Percentiles rank a stretch among this genome's conserved stretches.
These are phyloP conservation scores for Agrochola lychnidis DNA, from an alignment of 2,888 invertebrate species.

Conservation along the genomic window DNA sequence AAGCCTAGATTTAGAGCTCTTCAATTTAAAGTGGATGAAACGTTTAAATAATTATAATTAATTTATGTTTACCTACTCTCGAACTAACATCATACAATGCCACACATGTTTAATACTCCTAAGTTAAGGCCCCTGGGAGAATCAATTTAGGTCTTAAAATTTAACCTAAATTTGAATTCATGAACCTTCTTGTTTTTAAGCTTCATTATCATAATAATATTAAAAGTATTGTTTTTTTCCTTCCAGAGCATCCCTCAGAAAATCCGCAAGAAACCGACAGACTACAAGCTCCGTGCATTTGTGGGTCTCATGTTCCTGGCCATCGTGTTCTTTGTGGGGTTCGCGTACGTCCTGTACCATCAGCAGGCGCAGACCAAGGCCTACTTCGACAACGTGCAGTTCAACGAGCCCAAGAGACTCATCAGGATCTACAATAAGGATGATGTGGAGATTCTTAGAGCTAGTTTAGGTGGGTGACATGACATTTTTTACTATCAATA, in stretches of 20 bases:
- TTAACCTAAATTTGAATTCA: background rate
- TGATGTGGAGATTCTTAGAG: conserved; percentile 93
- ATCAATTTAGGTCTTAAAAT: background rate
- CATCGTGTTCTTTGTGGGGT: conserved; percentile 95
- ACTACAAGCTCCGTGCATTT: conserved; percentile 95
- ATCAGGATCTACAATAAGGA: conserved; percentile 94
- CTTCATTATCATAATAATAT: too few relatives aligned
- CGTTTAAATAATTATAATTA: background rate
- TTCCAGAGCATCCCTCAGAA: conserved; percentile 94
- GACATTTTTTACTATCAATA: background rate
- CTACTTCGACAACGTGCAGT: conserved; percentile 96
- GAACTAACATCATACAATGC: background rate
- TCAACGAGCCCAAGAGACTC: conserved; percentile 94
- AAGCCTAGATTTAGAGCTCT: background rate
- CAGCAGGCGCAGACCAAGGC: conserved; percentile 95
- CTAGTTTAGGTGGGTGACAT: conserved; percentile 89
- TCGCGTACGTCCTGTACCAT: conserved; percentile 96
- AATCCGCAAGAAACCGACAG: conserved; percentile 93
- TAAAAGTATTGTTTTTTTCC: background rate
- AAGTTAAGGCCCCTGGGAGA: background rate
- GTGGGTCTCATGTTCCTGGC: conserved; percentile 95
- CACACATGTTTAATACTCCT: background rate
- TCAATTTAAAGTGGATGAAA: background rate
- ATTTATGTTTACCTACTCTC: background rate
- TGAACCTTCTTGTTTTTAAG: background rate